These are phyloP conservation scores for Phyllostomus discolor DNA, from an alignment of 2,113 vertebrate genomes.

Conservation along the genomic window DNA sequence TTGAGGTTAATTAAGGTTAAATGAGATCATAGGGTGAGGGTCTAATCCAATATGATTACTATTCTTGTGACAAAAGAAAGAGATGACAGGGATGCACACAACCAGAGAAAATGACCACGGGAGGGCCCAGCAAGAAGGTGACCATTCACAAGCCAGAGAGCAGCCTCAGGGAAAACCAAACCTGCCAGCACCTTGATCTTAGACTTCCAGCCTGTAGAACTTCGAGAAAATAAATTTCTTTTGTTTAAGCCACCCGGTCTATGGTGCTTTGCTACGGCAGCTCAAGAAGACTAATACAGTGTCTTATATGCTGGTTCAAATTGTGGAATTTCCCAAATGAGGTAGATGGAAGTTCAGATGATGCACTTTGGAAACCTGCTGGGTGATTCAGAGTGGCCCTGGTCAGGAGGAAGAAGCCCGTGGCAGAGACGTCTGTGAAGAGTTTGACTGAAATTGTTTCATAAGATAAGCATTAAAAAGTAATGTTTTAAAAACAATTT, in stretches of 20 bases:
- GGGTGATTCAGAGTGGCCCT: background rate
- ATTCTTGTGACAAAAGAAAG: background rate
- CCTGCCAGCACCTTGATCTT: background rate
- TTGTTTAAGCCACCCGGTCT: background rate
- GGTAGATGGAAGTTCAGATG: background rate
- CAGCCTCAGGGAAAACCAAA: background rate
- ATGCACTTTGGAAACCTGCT: background rate
- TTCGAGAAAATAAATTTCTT: background rate
- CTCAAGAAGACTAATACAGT: background rate
- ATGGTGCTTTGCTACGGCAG: background rate
- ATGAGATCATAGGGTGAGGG: background rate
- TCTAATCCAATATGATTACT: background rate
- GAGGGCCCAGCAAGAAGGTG: background rate
- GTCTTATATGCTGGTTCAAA: background rate
- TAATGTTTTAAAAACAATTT: background rate
- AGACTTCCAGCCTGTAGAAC: background rate
- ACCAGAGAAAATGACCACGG: background rate
- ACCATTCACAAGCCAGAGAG: background rate
- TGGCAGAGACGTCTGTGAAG: background rate
- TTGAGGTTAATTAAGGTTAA: background rate
- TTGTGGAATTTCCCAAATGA: background rate
- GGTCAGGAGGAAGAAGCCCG: background rate
- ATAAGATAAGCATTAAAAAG: background rate
- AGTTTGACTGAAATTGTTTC: background rate
- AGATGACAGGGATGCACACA: background rate